A percentile compares a stretch with the other conserved stretches of the same genome.
phyloP scores from a whole-genome alignment of 2,113 vertebrate genomes.

The Penelope pileata region DNA sequence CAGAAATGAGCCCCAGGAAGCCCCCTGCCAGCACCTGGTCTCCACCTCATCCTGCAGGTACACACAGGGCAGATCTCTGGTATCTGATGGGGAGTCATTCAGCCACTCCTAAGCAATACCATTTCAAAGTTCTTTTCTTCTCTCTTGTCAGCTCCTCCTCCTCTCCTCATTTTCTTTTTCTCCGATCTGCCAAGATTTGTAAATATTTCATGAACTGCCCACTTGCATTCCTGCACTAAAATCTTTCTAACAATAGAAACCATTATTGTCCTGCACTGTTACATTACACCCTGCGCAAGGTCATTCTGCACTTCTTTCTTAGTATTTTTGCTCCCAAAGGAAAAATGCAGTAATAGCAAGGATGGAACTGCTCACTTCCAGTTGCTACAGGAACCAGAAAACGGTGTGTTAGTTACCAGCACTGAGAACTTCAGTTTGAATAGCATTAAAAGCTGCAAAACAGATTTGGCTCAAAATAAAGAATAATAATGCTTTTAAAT shows the following conservation, averaged over 20 bases:
- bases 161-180: not conserved
- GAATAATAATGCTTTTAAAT: not conserved
- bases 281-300: conserved; percentile 7
- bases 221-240: not conserved
- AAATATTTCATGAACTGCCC: conserved; percentile 52
- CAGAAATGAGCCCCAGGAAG: rapidly evolving
- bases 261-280: not conserved
- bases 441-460: not conserved
- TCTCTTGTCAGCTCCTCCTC: not conserved
- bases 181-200: not conserved
- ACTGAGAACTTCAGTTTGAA: not conserved
- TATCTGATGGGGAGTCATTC: not conserved
- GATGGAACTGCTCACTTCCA: not conserved
- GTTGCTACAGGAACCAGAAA: conserved; percentile 4
- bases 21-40: rapidly evolving
- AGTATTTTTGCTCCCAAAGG: conserved; percentile 26
- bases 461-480: not conserved
- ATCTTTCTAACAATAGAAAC: conserved; percentile 40
- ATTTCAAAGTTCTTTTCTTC: not conserved
- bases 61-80: rapidly evolving
- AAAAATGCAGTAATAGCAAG: conserved; percentile 1
- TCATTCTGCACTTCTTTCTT: conserved; percentile 35
- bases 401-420: not conserved
- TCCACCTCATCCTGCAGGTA: not conserved
- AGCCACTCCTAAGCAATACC: not conserved